phyloP scores from a whole-genome alignment of 1,140 invertebrate genomes.

The Euura saliciscinereae region DNA sequence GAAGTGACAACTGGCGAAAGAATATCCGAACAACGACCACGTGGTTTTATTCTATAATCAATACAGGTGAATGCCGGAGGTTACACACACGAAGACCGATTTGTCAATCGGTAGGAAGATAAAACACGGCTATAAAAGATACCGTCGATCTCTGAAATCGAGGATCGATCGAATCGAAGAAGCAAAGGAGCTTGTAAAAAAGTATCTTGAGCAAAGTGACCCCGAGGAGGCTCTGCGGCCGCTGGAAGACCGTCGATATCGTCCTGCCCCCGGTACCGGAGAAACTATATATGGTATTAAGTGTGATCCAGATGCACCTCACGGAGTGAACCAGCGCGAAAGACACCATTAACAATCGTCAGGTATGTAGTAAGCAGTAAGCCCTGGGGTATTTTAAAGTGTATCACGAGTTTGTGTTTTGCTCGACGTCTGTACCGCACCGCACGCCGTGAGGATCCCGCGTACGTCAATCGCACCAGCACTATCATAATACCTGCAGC shows the following conservation, averaged over 20 bases:
- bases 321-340: constrained; percentile 4
- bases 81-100: not conserved
- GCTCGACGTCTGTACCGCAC: too few relatives aligned
- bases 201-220: not conserved
- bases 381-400: not conserved
- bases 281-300: not conserved
- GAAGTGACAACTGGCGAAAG: too few relatives aligned
- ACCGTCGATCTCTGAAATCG: too few relatives aligned
- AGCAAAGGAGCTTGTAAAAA: not conserved
- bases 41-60: too few relatives aligned
- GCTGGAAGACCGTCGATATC: not conserved
- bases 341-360: constrained; percentile 2
- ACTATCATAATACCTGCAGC: too few relatives aligned
- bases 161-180: not conserved
- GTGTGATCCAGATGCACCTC: not conserved
- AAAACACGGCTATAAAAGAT: not conserved
- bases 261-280: not conserved
- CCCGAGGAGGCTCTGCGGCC: not conserved
- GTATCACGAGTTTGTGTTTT: not conserved
- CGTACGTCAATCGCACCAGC: too few relatives aligned
- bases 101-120: not conserved
- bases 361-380: not conserved
- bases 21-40: too few relatives aligned
- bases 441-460: too few relatives aligned
- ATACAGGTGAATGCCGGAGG: too few relatives aligned